A percentile compares a stretch with the other conserved stretches of the same genome.
phyloP scores from a whole-genome alignment of 2,113 vertebrate species.

The Malurus elegans region DNA sequence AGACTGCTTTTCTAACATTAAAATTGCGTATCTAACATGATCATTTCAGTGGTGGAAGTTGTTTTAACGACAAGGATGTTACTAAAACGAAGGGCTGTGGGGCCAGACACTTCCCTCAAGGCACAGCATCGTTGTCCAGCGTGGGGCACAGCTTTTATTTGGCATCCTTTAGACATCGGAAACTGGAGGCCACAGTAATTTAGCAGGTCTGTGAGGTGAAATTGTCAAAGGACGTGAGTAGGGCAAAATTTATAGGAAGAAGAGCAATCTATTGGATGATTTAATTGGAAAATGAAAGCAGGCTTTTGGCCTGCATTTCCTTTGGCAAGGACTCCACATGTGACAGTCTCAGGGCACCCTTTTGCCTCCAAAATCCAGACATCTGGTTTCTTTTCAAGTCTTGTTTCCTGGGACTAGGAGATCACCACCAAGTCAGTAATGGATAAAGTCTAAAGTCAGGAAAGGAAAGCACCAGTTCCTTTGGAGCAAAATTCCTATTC shows the following conservation, averaged over 20 bases:
- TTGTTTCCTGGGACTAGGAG: background rate
- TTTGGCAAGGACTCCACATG: background rate
- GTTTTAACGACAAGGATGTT: background rate
- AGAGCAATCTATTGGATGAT: background rate
- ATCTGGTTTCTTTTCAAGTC: background rate
- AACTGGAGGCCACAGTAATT: background rate
- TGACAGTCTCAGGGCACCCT: background rate
- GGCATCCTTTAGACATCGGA: background rate
- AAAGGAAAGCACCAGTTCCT: background rate
- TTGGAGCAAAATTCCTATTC: background rate
- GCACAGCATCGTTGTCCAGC: background rate
- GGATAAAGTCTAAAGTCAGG: background rate
- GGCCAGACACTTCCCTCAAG: background rate
- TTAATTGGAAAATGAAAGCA: background rate
- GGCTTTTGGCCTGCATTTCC: background rate
- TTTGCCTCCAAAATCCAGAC: background rate
- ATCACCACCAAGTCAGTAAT: background rate
- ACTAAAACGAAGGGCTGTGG: background rate
- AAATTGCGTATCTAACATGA: background rate
- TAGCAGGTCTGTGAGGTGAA: background rate
- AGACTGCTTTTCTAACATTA: background rate
- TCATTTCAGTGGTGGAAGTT: background rate
- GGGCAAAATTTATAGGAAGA: background rate
- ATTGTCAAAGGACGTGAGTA: background rate
- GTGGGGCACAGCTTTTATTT: background rate